Percentiles rank a stretch among this genome's conserved stretches.
These are phyloP conservation scores for Timema podura DNA, from an alignment of 2,888 invertebrate genomes.

Conservation along the genomic window DNA sequence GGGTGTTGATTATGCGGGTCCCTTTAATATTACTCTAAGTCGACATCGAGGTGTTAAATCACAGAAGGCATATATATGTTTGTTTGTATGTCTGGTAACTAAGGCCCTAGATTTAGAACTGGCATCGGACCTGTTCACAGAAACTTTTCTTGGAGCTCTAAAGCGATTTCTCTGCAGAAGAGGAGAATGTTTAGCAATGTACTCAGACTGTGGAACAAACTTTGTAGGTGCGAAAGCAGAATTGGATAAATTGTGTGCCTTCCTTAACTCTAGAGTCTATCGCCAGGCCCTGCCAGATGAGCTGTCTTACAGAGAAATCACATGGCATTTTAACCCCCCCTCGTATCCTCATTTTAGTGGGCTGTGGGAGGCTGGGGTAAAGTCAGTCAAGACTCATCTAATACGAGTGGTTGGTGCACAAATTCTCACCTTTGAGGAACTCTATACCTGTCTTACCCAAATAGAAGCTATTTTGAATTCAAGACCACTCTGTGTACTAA, in stretches of 20 bases:
- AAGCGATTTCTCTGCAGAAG: too few species aligned
- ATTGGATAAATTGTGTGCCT: neutral
- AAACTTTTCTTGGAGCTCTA: neutral
- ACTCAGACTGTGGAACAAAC: neutral
- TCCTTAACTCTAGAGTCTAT: neutral
- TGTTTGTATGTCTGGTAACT: neutral
- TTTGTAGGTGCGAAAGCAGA: neutral
- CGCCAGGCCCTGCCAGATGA: neutral
- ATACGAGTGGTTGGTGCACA: constrained; percentile 35
- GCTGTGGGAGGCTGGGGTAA: constrained; percentile 41
- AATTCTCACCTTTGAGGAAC: constrained; percentile 38
- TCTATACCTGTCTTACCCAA: constrained; percentile 32
- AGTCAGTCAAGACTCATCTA: constrained; percentile 39
- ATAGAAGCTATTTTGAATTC: constrained; percentile 39
- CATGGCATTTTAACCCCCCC: constrained; percentile 41
- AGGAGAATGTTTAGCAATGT: neutral
- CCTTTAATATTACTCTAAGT: neutral
- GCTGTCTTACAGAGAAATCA: constrained; percentile 26
- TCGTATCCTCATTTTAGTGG: constrained; percentile 40
- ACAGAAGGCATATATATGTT: neutral
- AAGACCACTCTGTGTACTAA: constrained; percentile 35
- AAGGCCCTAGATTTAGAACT: neutral
- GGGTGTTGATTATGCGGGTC: neutral
- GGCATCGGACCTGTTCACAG: neutral
- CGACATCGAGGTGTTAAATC: neutral